phyloP scores from a whole-genome alignment of 2,797 vertebrate species.

The Smutsia temminckii region DNA sequence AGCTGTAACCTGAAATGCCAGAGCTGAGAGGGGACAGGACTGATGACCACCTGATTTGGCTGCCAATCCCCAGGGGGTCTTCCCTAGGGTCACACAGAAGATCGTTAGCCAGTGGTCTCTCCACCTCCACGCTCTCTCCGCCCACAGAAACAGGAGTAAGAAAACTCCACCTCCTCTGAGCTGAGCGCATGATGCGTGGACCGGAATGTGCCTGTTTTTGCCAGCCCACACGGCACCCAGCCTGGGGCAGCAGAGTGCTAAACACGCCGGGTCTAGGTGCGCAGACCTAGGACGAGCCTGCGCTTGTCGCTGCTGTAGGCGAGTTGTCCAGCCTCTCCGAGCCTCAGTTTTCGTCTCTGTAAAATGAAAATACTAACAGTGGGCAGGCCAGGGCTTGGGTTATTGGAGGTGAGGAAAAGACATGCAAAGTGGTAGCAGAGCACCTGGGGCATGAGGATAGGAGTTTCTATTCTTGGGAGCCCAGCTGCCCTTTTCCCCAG shows the following conservation, averaged over 20 bases:
- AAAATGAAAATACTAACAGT: not conserved
- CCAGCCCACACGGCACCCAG: fast-evolving
- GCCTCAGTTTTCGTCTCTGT: not conserved
- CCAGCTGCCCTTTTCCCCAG: not conserved
- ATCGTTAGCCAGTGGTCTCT: not conserved
- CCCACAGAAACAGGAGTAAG: not conserved
- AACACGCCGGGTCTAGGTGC: not conserved
- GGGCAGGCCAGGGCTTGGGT: fast-evolving
- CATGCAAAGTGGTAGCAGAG: no score
- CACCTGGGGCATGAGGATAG: no score
- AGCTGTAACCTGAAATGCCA: not conserved
- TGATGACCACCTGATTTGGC: not conserved
- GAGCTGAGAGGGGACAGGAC: not conserved
- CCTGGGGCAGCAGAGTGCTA: fast-evolving
- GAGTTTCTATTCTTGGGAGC: not conserved
- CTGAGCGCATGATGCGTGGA: not conserved
- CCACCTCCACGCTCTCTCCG: not conserved
- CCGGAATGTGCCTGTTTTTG: fast-evolving
- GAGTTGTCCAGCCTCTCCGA: not conserved
- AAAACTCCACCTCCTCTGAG: not conserved
- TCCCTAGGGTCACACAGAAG: not conserved
- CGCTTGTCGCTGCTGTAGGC: not conserved
- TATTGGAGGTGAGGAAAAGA: not conserved
- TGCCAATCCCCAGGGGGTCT: not conserved
- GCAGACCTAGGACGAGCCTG: not conserved